Conservation (phyloP, 2,888 invertebrate species). For the Platycnemis pennipes region DNA sequence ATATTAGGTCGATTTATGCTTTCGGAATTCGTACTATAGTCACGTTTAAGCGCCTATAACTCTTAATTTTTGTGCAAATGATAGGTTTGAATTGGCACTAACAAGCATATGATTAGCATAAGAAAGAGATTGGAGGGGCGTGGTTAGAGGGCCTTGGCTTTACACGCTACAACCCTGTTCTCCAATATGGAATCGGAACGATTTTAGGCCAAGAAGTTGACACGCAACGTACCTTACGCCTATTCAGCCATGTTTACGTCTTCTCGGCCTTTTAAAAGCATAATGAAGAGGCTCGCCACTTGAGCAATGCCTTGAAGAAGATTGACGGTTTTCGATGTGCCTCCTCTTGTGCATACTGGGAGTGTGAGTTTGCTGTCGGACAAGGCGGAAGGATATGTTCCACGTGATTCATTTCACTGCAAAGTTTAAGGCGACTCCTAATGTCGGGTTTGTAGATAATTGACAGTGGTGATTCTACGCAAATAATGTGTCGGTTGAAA, state of each 20-base stretch:
- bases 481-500: no score
- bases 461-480: no score
- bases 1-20: no score
- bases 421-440: not conserved
- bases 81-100: not conserved
- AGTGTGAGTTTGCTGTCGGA: not conserved
- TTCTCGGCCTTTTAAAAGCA: not conserved
- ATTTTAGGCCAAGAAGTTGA: not conserved
- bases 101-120: not conserved
- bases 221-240: not conserved
- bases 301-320: not conserved
- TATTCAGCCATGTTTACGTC: not conserved
- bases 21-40: not conserved
- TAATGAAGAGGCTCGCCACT: not conserved
- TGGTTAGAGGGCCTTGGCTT: not conserved
- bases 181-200: not conserved
- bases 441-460: no score
- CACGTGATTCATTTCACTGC: not conserved
- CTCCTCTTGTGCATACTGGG: not conserved
- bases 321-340: conserved; percentile 16
- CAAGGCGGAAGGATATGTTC: not conserved
- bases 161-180: not conserved
- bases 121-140: not conserved
- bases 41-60: not conserved
- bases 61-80: not conserved